Base-by-base conservation (phyloP, 2,888 invertebrate genomes). In the Lingula anatina region DNA sequence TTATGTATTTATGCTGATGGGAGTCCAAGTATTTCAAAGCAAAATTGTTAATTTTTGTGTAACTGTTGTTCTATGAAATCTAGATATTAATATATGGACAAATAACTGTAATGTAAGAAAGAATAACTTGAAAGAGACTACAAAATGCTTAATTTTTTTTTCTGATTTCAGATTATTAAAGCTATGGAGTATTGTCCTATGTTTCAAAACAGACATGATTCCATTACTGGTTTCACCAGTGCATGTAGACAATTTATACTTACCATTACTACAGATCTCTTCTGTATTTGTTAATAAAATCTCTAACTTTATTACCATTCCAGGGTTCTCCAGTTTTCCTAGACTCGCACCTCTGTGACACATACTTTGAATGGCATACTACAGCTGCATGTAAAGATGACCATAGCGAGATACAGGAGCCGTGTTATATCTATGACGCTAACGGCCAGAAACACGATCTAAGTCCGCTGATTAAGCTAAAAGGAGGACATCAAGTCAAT, bases 331-430 rank as follows among this genome's bases (percentile, higher is more conserved):
- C 68, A 12, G 54, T 53, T 27, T 63, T 63, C 46, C 45, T 67
- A 35, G 62, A 59, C 12, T 54, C 57, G 36, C 43, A 51, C 36
- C 50, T 39, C n/a, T 74, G 74, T 55, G 57, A 61, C 2, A 64
- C 57, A 7, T 63, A 67, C 46, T 68, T 76, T 53, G 62, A 65
- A 48, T 76, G 76, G 76, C 57, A 64, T 51, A 68, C 73, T 0
- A 59, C 59, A 40, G 62, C 64, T 3, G 69, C 62, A 7, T 76
- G 76, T 52, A 53, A 51, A n/a, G 56, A 55, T 5, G 47, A 54
- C 9, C 43, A 57, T 5, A 54, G 54, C 5, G 53, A 60, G 12
- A 55, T 54, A 5, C 62, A 62, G 31, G 71, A 73, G 56, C 65
- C 66, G 24, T 76, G 76, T 53, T 70, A 66, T 49, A 56, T 69